Conservation (phyloP, 35 echinoderm and acorn worm species). For the Ptychodera flava region DNA sequence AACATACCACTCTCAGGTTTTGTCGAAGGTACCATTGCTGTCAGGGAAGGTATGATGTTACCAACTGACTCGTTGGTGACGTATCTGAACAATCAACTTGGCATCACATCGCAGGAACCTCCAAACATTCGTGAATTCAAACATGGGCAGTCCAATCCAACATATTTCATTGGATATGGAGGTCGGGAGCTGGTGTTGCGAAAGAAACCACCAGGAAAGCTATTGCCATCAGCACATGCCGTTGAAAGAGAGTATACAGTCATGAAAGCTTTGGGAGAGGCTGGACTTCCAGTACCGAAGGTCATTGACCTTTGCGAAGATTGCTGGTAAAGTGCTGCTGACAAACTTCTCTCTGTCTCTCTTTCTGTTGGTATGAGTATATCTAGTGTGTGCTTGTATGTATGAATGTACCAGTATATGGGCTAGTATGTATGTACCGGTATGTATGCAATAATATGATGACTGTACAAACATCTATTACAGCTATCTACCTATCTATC, state of each 20-base stretch:
- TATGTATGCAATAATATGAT: too few relatives aligned
- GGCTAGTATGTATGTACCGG: too few relatives aligned
- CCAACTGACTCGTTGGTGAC: constrained; percentile 31
- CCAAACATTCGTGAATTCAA: constrained; percentile 77
- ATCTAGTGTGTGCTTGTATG: too few relatives aligned
- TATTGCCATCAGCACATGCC: constrained; percentile 87
- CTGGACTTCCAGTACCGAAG: constrained; percentile 83
- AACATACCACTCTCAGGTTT: constrained; percentile 51
- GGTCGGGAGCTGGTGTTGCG: constrained; percentile 68
- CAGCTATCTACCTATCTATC: too few relatives aligned
- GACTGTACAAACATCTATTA: too few relatives aligned
- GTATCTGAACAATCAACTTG: constrained; percentile 47
- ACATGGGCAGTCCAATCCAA: constrained; percentile 97
- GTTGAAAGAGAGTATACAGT: constrained; percentile 82
- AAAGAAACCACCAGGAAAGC: constrained; percentile 97
- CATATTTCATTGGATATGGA: constrained; percentile 75
- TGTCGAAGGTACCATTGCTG: constrained; percentile 59
- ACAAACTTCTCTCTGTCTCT: too few relatives aligned
- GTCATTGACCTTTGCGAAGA: constrained; percentile 78
- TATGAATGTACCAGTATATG: too few relatives aligned
- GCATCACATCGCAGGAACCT: constrained; percentile 32
- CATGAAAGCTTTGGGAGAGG: constrained; percentile 78
- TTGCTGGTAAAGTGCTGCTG: constrained; percentile 60
- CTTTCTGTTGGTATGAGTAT: too few relatives aligned
- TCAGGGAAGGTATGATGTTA: constrained; percentile 74